Percentiles rank a stretch among this genome's conserved stretches.
Conservation (phyloP, 2,888 invertebrate species). For the Ptycholaimellus sp. region DNA sequence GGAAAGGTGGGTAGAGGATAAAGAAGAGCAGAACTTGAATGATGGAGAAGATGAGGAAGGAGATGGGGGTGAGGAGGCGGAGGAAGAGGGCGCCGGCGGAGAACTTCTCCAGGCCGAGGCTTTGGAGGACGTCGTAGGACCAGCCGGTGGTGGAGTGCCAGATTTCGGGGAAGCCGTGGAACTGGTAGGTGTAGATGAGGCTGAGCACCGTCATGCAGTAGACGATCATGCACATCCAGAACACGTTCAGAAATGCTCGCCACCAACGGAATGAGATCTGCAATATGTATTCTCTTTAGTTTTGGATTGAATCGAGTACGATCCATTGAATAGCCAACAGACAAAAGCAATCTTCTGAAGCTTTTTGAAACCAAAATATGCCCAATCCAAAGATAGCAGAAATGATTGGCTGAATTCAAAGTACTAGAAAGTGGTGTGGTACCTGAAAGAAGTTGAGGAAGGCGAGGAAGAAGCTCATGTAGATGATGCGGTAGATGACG, state of each 20-base stretch:
- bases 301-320: background rate
- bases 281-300: slow-evolving; percentile 9
- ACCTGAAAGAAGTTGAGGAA: slow-evolving; percentile 84
- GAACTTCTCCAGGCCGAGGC: slow-evolving; percentile 68
- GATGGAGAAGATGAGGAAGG: slow-evolving; percentile 79
- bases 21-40: too few species aligned
- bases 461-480: slow-evolving; percentile 76
- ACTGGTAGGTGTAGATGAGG: slow-evolving; percentile 82
- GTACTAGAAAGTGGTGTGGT: too few species aligned
- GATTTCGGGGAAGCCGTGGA: slow-evolving; percentile 56
- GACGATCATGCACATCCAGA: slow-evolving; percentile 78
- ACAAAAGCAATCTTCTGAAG: too few species aligned
- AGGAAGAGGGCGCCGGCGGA: slow-evolving; percentile 66
- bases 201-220: slow-evolving; percentile 83
- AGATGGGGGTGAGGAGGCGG: slow-evolving; percentile 68
- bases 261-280: slow-evolving; percentile 68
- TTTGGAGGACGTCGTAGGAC: slow-evolving; percentile 52
- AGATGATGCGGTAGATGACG: slow-evolving; percentile 78
- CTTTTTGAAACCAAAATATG: too few species aligned
- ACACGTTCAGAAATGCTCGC: slow-evolving; percentile 71
- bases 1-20: too few species aligned
- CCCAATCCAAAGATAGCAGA: too few species aligned
- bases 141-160: slow-evolving; percentile 53
- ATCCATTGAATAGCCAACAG: background rate
- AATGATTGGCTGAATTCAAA: too few species aligned